Percentiles rank a stretch among this genome's conserved stretches.
Conservation (phyloP, 2,113 vertebrate genomes). For the Mastomys coucha region DNA sequence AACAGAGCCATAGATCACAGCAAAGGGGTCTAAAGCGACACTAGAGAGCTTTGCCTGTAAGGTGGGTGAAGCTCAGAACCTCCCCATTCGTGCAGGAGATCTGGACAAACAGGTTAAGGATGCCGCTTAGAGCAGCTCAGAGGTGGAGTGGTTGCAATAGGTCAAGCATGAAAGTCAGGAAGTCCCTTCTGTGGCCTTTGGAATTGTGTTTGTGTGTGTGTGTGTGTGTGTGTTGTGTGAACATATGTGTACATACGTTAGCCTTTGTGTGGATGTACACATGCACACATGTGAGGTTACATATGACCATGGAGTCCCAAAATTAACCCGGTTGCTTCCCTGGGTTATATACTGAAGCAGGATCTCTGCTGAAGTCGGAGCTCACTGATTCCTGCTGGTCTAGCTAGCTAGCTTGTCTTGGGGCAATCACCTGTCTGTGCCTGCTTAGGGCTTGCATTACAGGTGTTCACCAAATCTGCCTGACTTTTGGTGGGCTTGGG, state of each 20-base stretch:
- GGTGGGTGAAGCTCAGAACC: not conserved
- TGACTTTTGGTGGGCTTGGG: not conserved
- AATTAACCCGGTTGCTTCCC: not conserved
- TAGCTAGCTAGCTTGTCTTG: not conserved
- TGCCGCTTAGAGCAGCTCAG: not conserved
- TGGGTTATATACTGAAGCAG: not conserved
- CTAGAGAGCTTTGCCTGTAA: no score
- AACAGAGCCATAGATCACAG: not conserved
- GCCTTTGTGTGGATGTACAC: not conserved
- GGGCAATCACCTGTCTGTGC: not conserved
- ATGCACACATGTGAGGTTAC: not conserved
- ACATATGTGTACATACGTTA: not conserved
- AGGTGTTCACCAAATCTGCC: not conserved
- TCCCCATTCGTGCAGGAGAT: not conserved
- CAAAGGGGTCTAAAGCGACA: not conserved
- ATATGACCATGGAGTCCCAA: no score
- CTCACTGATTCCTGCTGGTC: no score
- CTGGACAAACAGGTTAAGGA: no score
- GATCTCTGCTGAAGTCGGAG: not conserved
- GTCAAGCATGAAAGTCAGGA: not conserved
- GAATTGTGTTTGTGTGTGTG: not conserved
- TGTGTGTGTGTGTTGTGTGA: not conserved
- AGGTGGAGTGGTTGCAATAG: no score
- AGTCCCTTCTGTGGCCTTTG: not conserved
- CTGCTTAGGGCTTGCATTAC: not conserved